Evolutionary conservation across 2,888 invertebrate species (phyloP).

Genomic region (Lepidocyrtoides sp.): DNA sequence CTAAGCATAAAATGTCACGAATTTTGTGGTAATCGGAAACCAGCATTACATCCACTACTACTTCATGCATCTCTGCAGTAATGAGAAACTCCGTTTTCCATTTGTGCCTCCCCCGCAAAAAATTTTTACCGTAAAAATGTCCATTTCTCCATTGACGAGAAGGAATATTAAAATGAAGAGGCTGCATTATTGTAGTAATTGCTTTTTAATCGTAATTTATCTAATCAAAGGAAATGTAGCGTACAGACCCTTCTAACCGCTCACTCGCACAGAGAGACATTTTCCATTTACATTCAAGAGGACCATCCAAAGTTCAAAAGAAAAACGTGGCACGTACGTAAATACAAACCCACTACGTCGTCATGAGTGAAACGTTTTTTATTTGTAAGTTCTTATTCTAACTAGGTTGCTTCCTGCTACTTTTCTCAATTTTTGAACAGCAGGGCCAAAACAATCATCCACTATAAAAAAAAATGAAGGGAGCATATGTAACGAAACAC

Average conservation of each 20-base stretch:
- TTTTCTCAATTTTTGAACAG: background rate
- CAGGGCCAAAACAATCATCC: slow-evolving; percentile 27
- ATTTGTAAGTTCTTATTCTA: too few relatives aligned
- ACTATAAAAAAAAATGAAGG: slow-evolving; percentile 49
- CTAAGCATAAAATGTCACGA: too few relatives aligned
- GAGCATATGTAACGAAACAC: slow-evolving; percentile 42
- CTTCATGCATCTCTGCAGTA: too few relatives aligned
- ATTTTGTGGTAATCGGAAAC: too few relatives aligned
- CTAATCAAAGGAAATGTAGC: background rate
- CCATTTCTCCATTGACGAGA: background rate
- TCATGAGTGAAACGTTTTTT: background rate
- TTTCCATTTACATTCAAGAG: background rate
- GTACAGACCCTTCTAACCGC: too few relatives aligned
- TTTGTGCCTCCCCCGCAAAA: too few relatives aligned
- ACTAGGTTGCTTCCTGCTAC: background rate
- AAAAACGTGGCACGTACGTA: slow-evolving; percentile 36
- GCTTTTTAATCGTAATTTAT: background rate
- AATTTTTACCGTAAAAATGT: background rate
- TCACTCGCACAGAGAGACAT: too few relatives aligned
- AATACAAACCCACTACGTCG: background rate
- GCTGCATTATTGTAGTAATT: background rate
- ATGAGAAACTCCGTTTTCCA: too few relatives aligned
- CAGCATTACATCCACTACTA: too few relatives aligned
- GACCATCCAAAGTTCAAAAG: slow-evolving; percentile 4
- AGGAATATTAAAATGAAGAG: background rate